Conservation (phyloP, 2,113 vertebrate genomes). For the Epinephelus lanceolatus region DNA sequence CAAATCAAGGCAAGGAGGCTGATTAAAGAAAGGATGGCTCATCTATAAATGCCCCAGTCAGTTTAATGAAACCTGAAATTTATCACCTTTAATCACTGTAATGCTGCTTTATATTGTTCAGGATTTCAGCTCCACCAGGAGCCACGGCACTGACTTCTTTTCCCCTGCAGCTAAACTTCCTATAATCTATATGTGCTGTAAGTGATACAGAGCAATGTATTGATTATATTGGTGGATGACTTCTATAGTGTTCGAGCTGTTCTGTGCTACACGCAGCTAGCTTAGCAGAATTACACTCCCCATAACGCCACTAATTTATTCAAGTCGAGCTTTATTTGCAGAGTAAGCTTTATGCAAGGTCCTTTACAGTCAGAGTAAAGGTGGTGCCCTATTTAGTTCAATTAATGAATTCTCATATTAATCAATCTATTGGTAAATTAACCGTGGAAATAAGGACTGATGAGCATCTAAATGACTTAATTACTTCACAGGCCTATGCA, state of each 20-base stretch:
- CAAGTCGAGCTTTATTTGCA: constrained; percentile 27
- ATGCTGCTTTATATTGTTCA: constrained; percentile 13
- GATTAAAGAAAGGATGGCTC: not conserved
- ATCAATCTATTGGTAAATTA: constrained; percentile 56
- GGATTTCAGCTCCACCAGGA: not conserved
- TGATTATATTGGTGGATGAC: no score
- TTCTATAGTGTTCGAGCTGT: not conserved
- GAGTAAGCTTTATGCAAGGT: constrained; percentile 18
- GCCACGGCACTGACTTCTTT: not conserved
- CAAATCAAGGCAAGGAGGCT: not conserved
- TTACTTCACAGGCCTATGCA: constrained; percentile 18
- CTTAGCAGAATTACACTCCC: not conserved
- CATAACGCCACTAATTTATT: constrained; percentile 4
- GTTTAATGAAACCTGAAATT: not conserved
- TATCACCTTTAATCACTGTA: constrained; percentile 17
- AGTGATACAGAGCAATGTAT: not conserved
- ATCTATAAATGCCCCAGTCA: not conserved
- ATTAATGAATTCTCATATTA: constrained; percentile 51
- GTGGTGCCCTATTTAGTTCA: constrained; percentile 37
- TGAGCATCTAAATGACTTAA: constrained; percentile 49
- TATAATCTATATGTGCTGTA: not conserved
- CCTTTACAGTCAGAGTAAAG: constrained; percentile 22
- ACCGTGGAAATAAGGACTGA: constrained; percentile 56
- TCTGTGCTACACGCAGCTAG: not conserved
- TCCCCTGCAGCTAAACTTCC: not conserved